Base-by-base conservation (phyloP, 2,888 invertebrate genomes). In the Aporophyla lueneburgensis region DNA sequence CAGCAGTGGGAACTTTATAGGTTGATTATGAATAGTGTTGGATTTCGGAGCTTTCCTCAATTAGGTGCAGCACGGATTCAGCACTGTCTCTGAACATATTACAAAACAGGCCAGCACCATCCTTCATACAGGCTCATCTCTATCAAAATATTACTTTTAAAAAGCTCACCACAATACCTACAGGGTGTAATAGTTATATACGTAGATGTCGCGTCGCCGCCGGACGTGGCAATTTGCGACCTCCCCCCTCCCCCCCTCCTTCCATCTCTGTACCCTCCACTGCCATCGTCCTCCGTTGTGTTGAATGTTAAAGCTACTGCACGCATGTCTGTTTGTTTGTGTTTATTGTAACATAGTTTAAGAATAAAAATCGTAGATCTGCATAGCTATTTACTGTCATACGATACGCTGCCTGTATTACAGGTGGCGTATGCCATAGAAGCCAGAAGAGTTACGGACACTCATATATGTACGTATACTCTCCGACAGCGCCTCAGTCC, bases 171-270 rank as follows among this genome's bases (percentile, higher is more conserved):
- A 74, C 51, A 33, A 49, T 40, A 73, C 19, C 72, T 53, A 19
- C 53, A 65, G 33, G 14, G 9, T 71, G 43, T 14, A 65, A 65
- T 73, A 80, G 9, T 68, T 65, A 62, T 65, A 65, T 68, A 67
- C 69, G 71, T 78, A 86, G 86, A 84, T 71, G 67, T 53, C 68
- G 72, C 84, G 90, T 68, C 91, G 90, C 89, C 90, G 90, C 86
- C 91, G 92, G 92, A 91, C 83, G 88, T 80, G 84, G 77, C 85
- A 89, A 90, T 91, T 92, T 90, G 88, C 85, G 86, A 83, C 66
- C 67, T 51, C 67, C 61, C 71, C 70, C 71, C 68, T 51, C 63
- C 72, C 33, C n/a, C 62, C 33, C 59, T 40, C 74, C 43, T 33
- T n/a, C 16, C 6, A 14, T 43, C 14, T 19, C 66, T 24, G 24